Percentiles rank a stretch among this genome's conserved stretches.
phyloP scores from a whole-genome alignment of 2,113 vertebrate species.

The Macquaria australasica region DNA sequence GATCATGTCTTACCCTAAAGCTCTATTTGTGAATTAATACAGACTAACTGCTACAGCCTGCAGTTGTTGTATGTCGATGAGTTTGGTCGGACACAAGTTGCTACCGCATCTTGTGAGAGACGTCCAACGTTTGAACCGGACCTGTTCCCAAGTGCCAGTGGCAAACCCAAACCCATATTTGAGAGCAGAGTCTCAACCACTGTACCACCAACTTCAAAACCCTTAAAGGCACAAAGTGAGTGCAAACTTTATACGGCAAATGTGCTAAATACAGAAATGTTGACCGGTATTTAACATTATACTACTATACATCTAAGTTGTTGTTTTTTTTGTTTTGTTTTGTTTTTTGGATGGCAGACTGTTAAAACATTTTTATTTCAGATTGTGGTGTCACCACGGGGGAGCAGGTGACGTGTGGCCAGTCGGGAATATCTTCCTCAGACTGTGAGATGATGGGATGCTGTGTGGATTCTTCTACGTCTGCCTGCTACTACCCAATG shows the following conservation, averaged over 20 bases:
- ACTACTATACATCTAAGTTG: background rate
- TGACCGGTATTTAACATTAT: background rate
- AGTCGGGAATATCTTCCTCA: background rate
- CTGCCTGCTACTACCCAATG: slow-evolving; percentile 78
- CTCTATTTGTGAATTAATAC: background rate
- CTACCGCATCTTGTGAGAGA: slow-evolving; percentile 51
- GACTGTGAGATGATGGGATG: slow-evolving; percentile 72
- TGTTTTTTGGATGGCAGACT: too few species aligned
- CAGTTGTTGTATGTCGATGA: slow-evolving; percentile 55
- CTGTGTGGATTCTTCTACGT: slow-evolving; percentile 55
- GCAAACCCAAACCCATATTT: background rate
- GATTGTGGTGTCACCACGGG: slow-evolving; percentile 63
- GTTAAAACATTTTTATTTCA: slow-evolving; percentile 32
- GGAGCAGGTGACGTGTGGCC: slow-evolving; percentile 68
- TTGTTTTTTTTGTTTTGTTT: background rate
- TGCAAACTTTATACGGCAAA: background rate
- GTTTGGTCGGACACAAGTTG: slow-evolving; percentile 17
- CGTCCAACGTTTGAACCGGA: background rate
- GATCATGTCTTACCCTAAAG: background rate
- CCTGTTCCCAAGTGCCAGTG: background rate
- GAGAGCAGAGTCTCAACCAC: background rate
- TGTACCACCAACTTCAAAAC: too few species aligned
- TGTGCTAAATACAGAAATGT: background rate
- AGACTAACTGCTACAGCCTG: slow-evolving; percentile 64
- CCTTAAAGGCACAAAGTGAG: slow-evolving; percentile 27